These are phyloP conservation scores for Probaryconus sp. DNA, from an alignment of 1,140 invertebrate genomes.

Conservation along the genomic window DNA sequence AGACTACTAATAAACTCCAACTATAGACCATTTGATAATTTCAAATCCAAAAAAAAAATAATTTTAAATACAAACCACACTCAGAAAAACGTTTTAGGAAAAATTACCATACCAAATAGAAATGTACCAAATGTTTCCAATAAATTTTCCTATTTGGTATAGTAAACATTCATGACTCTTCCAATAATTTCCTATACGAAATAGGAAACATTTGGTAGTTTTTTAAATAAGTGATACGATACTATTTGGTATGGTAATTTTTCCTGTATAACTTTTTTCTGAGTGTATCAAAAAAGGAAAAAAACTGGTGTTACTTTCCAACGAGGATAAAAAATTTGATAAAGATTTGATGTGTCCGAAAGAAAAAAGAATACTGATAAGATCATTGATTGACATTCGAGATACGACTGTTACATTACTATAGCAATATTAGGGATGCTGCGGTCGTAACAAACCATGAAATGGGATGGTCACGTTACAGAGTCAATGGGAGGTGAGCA, in stretches of 20 bases:
- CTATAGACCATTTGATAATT: conserved; percentile 23
- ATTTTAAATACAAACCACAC: conserved; percentile 47
- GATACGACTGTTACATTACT: conserved; percentile 22
- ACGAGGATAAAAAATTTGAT: conserved; percentile 38
- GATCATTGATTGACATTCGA: conserved; percentile 38
- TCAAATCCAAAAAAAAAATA: conserved; percentile 32
- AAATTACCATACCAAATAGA: too few species aligned
- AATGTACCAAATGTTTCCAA: too few species aligned
- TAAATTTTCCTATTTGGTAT: too few species aligned
- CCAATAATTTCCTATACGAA: too few species aligned
- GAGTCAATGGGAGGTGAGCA: conserved; percentile 21
- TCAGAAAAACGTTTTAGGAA: too few species aligned
- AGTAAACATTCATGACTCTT: too few species aligned
- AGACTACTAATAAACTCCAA: conserved; percentile 57
- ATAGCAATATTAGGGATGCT: conserved; percentile 42
- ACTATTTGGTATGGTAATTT: too few species aligned
- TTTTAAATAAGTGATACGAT: too few species aligned
- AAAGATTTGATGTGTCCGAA: conserved; percentile 34
- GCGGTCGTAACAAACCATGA: conserved; percentile 49
- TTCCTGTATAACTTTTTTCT: too few species aligned
- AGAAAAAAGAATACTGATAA: conserved; percentile 41
- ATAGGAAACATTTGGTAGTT: too few species aligned
- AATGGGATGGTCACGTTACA: conserved; percentile 53
- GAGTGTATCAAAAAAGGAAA: too few species aligned
- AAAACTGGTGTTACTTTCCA: too few species aligned